phyloP scores from a whole-genome alignment of 2,113 vertebrate genomes.

The Rhabdomys dilectus region DNA sequence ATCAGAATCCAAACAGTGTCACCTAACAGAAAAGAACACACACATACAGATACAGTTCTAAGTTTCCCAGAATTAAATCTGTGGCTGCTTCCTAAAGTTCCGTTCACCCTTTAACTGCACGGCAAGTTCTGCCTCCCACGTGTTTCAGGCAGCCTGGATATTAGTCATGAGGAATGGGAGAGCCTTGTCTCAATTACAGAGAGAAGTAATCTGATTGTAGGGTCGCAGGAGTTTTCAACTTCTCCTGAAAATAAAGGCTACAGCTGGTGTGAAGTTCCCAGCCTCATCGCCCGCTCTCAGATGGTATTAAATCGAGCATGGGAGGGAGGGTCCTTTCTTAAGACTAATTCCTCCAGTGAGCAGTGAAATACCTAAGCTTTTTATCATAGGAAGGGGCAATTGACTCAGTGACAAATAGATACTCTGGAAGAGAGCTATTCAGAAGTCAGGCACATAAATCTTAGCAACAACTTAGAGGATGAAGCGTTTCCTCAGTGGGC shows the following conservation, averaged over 20 bases:
- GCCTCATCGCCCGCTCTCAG: constrained; percentile 52
- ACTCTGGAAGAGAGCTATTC: constrained; percentile 60
- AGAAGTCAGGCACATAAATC: constrained; percentile 68
- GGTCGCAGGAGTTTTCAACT: constrained; percentile 71
- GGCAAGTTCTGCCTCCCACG: background rate
- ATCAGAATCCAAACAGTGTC: constrained; percentile 10
- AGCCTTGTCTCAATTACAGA: constrained; percentile 69
- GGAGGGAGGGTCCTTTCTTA: constrained; percentile 64
- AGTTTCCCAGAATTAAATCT: constrained; percentile 33
- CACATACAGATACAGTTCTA: background rate
- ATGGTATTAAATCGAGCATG: constrained; percentile 71
- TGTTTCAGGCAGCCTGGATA: constrained; percentile 22
- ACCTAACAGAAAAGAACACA: background rate
- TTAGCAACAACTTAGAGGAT: constrained; percentile 34
- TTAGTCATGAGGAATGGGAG: constrained; percentile 55
- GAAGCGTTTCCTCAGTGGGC: constrained; percentile 57
- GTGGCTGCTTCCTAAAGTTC: background rate
- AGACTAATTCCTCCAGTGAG: constrained; percentile 64
- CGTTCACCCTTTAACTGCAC: background rate
- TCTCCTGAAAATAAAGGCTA: constrained; percentile 66
- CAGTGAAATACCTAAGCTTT: constrained; percentile 66
- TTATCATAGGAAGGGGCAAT: constrained; percentile 50
- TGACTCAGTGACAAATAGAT: constrained; percentile 60
- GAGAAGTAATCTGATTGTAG: constrained; percentile 72
- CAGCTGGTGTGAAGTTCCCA: background rate